Conservation (phyloP, 2,113 vertebrate species). For the Acanthisitta chloris region DNA sequence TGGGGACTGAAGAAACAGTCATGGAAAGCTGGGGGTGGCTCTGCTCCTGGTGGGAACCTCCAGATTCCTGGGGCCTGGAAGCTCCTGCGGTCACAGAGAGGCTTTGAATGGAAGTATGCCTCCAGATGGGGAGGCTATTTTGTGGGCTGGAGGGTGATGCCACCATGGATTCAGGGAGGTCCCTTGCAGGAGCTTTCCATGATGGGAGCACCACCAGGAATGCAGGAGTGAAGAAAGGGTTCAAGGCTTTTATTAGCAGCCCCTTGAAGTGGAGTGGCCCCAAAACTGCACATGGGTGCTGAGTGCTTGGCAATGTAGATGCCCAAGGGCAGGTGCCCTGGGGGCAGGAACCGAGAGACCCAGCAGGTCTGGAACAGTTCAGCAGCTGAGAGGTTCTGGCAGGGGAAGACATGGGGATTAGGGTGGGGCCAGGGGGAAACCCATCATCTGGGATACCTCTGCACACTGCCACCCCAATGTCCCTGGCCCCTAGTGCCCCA, state of each 20-base stretch:
- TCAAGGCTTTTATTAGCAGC: not conserved
- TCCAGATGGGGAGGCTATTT: not conserved
- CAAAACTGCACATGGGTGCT: not conserved
- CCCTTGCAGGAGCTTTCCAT: not conserved
- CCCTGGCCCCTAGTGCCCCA: not conserved
- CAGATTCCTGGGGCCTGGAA: not conserved
- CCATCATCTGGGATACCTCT: not conserved
- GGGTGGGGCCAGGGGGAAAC: not conserved
- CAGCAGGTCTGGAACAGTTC: not conserved
- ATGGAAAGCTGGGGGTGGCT: not conserved
- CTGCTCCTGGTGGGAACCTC: not conserved
- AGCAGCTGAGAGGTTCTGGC: not conserved
- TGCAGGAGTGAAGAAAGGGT: not conserved
- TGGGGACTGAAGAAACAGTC: not conserved
- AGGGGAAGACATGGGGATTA: accelerated
- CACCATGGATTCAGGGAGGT: not conserved
- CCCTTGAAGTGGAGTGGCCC: not conserved
- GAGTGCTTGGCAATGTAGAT: not conserved
- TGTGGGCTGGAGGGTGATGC: not conserved
- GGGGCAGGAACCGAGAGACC: not conserved
- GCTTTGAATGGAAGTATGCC: not conserved
- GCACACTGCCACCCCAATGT: not conserved
- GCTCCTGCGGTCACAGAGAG: not conserved
- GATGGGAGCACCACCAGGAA: not conserved
- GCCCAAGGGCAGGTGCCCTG: accelerated